Percentiles rank a stretch among this genome's conserved stretches.
Conservation (phyloP, 2,888 invertebrate genomes). For the Sphaerophoria taeniata region DNA sequence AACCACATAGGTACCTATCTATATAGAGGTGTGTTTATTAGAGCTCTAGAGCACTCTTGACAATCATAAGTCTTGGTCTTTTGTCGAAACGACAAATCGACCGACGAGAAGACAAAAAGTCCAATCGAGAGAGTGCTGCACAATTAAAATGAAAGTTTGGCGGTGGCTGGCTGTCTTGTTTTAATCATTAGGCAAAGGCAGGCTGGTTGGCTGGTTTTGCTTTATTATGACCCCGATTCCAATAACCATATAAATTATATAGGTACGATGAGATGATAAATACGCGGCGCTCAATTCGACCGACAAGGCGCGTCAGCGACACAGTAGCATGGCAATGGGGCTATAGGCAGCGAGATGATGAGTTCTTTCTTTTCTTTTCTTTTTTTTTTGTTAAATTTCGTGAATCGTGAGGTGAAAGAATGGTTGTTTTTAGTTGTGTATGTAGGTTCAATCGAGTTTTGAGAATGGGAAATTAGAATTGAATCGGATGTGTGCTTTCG, state of each 20-base stretch:
- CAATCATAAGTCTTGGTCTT: too few relatives aligned
- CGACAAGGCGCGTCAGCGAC: not conserved
- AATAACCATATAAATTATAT: slow-evolving; percentile 15
- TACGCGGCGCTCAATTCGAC: slow-evolving; percentile 37
- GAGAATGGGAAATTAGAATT: not conserved
- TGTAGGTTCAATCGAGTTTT: too few relatives aligned
- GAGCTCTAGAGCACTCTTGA: slow-evolving; percentile 40
- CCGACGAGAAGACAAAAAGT: slow-evolving; percentile 16
- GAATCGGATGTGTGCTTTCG: slow-evolving; percentile 14
- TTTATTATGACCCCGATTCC: slow-evolving; percentile 66
- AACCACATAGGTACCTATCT: slow-evolving; percentile 22
- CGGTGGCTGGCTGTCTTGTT: slow-evolving; percentile 56
- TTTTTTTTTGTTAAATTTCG: slow-evolving; percentile 11
- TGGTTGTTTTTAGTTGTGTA: slow-evolving; percentile 24
- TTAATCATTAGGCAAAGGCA: slow-evolving; percentile 49
- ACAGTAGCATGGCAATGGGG: too few relatives aligned
- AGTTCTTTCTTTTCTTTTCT: slow-evolving; percentile 52
- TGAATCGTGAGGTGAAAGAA: slow-evolving; percentile 51
- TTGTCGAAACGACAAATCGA: too few relatives aligned
- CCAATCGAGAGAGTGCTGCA: slow-evolving; percentile 62
- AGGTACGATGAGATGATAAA: not conserved
- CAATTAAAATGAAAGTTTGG: slow-evolving; percentile 73
- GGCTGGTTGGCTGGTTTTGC: slow-evolving; percentile 9
- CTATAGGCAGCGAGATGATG: slow-evolving; percentile 33
- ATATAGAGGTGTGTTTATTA: slow-evolving; percentile 21